phyloP scores from a whole-genome alignment of 2,888 invertebrate species.

The Oscheius sp. region DNA sequence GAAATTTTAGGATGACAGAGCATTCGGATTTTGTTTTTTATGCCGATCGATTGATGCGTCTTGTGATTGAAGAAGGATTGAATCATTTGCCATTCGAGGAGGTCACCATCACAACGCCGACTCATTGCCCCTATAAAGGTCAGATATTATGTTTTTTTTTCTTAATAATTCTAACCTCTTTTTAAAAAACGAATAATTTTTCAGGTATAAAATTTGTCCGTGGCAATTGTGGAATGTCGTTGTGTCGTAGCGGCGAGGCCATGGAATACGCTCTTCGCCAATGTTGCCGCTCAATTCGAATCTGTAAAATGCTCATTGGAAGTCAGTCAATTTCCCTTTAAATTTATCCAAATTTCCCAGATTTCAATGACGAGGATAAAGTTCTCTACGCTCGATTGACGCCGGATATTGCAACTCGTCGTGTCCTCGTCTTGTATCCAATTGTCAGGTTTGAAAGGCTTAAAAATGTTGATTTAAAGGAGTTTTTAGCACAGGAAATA shows the following conservation, averaged over 20 bases:
- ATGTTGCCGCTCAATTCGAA: constrained; percentile 96
- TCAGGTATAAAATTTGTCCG: constrained; percentile 90
- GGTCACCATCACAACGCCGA: constrained; percentile 91
- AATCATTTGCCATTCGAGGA: constrained; percentile 94
- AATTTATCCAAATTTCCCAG: background rate
- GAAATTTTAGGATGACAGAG: constrained; percentile 83
- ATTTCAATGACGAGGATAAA: constrained; percentile 80
- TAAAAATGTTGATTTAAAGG: no score
- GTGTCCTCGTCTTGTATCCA: constrained; percentile 95
- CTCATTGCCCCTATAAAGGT: constrained; percentile 75
- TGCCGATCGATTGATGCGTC: constrained; percentile 93
- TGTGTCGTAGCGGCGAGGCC: constrained; percentile 87
- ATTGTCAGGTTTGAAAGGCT: constrained; percentile 85
- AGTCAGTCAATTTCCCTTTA: background rate
- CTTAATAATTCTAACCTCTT: no score
- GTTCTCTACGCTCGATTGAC: constrained; percentile 97
- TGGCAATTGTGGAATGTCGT: constrained; percentile 98
- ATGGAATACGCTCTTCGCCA: constrained; percentile 88
- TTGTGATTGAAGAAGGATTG: constrained; percentile 96
- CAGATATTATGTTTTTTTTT: background rate
- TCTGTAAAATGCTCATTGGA: constrained; percentile 94
- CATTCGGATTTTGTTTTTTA: constrained; percentile 98
- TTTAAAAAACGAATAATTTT: constrained; percentile 13
- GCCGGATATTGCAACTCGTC: constrained; percentile 88
- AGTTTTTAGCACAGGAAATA: constrained; percentile 85